Evolutionary conservation across 2,797 vertebrate genomes (phyloP).

Genomic region (Pseudopleuronectes americanus): DNA sequence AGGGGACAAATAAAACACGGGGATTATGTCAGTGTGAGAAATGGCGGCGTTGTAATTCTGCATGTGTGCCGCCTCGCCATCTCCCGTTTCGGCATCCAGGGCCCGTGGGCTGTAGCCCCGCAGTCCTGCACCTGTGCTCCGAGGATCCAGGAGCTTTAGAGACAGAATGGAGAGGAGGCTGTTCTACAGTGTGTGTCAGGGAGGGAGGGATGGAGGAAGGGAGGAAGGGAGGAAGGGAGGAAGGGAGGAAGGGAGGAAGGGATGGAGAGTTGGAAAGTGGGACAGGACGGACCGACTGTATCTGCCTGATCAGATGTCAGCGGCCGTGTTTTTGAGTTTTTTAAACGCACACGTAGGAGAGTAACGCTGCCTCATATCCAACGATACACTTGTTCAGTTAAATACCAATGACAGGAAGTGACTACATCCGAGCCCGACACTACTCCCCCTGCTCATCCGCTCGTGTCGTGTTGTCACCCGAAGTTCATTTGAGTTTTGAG

Average conservation of each 20-base stretch:
- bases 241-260: conserved; percentile 19
- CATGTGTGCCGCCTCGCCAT: conserved; percentile 68
- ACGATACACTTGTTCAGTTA: conserved; percentile 51
- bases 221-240: conserved; percentile 14
- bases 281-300: conserved; percentile 56
- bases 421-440: conserved; percentile 46
- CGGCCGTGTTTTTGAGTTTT: conserved; percentile 48
- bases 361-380: conserved; percentile 16
- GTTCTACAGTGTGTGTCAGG: conserved; percentile 33
- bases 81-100: conserved; percentile 71
- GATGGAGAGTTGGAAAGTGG: conserved; percentile 57
- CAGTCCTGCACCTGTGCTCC: conserved; percentile 76
- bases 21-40: conserved; percentile 83
- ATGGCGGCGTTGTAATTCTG: conserved; percentile 76
- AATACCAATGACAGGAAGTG: conserved; percentile 55
- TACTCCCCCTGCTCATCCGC: conserved; percentile 54
- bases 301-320: conserved; percentile 50
- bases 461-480: conserved; percentile 60
- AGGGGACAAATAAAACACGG: conserved; percentile 83
- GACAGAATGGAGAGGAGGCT: conserved; percentile 53
- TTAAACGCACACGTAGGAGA: conserved; percentile 20
- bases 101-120: conserved; percentile 67
- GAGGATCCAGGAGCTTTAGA: conserved; percentile 66
- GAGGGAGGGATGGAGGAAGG: conserved; percentile 11
- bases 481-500: conserved; percentile 67